Conservation (phyloP, 2,797 vertebrate species). For the Hylomyscus alleni region DNA sequence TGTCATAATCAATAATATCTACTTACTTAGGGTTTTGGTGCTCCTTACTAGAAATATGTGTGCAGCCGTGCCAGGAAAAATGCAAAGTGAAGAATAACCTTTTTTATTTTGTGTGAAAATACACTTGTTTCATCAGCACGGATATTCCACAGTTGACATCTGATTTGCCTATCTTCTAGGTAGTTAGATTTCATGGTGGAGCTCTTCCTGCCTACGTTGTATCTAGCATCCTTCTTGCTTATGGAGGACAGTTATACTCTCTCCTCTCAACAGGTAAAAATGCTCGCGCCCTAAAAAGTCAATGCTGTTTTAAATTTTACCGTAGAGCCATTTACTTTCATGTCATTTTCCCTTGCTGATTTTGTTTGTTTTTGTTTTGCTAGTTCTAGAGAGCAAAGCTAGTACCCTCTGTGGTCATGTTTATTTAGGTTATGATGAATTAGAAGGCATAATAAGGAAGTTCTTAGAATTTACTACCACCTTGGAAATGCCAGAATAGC, state of each 20-base stretch:
- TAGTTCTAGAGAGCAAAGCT: not conserved
- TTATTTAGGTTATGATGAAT: not conserved
- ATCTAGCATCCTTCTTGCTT: conserved; percentile 94
- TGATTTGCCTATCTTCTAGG: conserved; percentile 88
- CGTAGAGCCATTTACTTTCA: not conserved
- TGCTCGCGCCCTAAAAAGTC: not conserved
- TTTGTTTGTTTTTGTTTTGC: not conserved
- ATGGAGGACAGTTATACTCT: conserved; percentile 93
- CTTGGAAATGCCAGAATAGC: not conserved
- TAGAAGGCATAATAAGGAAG: not conserved
- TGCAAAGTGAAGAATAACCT: conserved; percentile 11
- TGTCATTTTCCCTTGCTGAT: not conserved
- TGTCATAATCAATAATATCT: not conserved
- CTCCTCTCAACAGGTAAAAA: conserved; percentile 90
- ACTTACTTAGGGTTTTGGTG: conserved; percentile 25
- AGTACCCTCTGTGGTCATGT: not conserved
- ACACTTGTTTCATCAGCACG: not conserved
- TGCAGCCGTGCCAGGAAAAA: not conserved
- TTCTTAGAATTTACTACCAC: not conserved
- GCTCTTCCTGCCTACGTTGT: conserved; percentile 94
- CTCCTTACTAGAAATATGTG: not conserved
- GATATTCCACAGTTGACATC: not conserved
- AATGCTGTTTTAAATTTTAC: not conserved
- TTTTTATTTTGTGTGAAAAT: not conserved
- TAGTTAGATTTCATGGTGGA: conserved; percentile 95